Base-by-base conservation (phyloP, 2,113 vertebrate species). In the Charina bottae region DNA sequence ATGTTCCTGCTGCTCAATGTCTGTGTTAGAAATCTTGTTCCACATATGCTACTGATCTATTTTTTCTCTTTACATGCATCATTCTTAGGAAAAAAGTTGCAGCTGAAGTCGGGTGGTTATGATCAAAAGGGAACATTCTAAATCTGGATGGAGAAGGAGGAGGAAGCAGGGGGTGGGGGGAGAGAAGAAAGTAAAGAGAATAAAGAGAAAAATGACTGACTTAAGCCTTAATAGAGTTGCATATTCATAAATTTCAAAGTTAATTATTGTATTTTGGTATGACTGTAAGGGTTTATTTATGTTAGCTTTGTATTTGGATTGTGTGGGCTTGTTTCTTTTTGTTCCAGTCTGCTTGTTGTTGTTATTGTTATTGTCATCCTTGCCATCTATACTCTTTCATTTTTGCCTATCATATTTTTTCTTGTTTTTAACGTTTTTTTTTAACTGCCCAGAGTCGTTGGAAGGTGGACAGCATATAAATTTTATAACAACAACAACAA, bases 21-120 rank as follows among this genome's bases (percentile, higher is more conserved):
- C 93, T 92, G 94, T 0, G 0, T 94, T 84, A 93, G 92, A 94
- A 93, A 93, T 90, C 85, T 95, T 92, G 87, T 78, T 21, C 87
- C 78, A 60, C 56, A 89, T 89, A 87, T 89, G 87, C 91, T 59
- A 92, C 83, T 91, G 88, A 89, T 89, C 88, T 92, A 85, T 85
- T 92, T 92, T 90, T 88, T 91, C 94, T 58, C 72, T 92, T n/a
- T 24, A 2, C 91, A 91, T 0, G 0, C 59, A 49, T 96, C 95
- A 93, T 94, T 96, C 91, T 96, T 95, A 92, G 93, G 93, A 96
- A 93, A 94, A 90, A 95, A 95, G 87, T 0, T 83, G 58, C 93
- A 93, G 90, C 92, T 96, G 90, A 92, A 92, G 56, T 92, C n/a
- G 84, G 89, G 55, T 46, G 46, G 91, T 54, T 84, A 92, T 68